Evolutionary conservation across 2,113 vertebrate species (phyloP), one percentile per base, ranked within the genome.

Genomic region (Clinocottus analis): DNA sequence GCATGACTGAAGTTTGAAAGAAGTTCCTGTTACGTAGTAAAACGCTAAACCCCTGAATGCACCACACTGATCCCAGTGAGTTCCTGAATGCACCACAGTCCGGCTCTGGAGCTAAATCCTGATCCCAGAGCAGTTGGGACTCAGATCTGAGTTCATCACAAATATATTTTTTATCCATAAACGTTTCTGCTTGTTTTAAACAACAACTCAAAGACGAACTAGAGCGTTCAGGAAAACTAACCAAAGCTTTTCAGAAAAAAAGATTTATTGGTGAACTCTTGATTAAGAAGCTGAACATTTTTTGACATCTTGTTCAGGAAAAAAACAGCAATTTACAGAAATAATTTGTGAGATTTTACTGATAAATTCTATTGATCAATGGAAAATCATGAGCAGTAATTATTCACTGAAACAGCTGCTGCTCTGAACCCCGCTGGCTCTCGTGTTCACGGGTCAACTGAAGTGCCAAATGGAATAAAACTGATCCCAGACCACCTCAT

Each of bases 381-480:
- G n/a, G n/a, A n/a, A n/a, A 45, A 45, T 65, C 5, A 27, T 29
- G 14, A 14, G 5, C 13, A 8, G 4, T 55, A n/a, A 55, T 13
- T 55, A 19, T 25, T 25, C 51, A 12, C 10, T 11, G 3, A 9
- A 59, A 19, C 9, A 37, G 19, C 31, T 61, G 19, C 31, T 61
- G 51, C 51, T 25, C 58, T 19, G 56, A 79, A n/a, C n/a, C n/a
- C n/a, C n/a, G n/a, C n/a, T n/a, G n/a, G n/a, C 66, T 51, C 39
- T 33, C 10, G 45, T 43, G 58, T 66, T 51, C 45, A 0, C 19
- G 2, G 74, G 41, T 71, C 0, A n/a, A 71, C 37, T 82, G 3
- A 84, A 80, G 91, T 94, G 94, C 94, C 94, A 94, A 94, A 93
- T 41, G n/a, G 76, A 85, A 73, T 27, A 10, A 14, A 11, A 3